Conservation (phyloP, 2,888 invertebrate genomes). For the Caenorhabditis sinica region DNA sequence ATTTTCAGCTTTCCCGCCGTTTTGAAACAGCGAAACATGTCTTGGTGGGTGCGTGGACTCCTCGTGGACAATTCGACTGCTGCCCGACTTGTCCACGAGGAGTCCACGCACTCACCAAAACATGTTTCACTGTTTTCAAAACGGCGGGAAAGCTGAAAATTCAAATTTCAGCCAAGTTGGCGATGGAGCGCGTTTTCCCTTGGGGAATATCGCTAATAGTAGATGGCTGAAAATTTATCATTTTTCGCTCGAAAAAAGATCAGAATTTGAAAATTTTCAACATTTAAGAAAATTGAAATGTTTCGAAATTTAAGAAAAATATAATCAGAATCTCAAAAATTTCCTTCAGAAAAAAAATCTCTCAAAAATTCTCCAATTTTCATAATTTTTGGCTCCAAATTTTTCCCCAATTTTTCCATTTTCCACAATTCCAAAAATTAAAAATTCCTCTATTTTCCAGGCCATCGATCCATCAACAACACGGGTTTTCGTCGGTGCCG, state of each 20-base stretch:
- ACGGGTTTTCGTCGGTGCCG: slow-evolving; percentile 82
- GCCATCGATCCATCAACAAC: slow-evolving; percentile 79
- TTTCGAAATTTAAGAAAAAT: not conserved
- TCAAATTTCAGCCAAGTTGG: no score
- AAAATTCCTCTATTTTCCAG: slow-evolving; percentile 53
- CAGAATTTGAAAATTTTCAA: slow-evolving; percentile 4
- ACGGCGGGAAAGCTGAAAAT: no score
- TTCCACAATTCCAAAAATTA: not conserved
- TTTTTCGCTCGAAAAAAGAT: not conserved
- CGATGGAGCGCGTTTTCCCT: no score
- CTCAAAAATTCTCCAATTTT: not conserved
- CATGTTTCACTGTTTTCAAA: no score
- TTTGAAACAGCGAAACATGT: no score
- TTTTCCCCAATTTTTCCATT: not conserved
- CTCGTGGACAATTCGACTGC: no score
- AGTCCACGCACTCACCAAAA: no score
- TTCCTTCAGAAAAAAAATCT: not conserved
- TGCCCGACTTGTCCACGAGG: no score
- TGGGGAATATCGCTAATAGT: no score
- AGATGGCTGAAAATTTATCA: no score
- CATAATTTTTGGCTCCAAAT: not conserved
- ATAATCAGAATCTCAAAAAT: not conserved
- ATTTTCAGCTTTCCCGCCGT: no score
- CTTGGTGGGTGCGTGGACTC: no score
- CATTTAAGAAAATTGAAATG: not conserved